These are phyloP conservation scores for Mastigias papua DNA, from an alignment of 30 jellyfish, hydroid and myxozoan genomes.

Conservation along the genomic window DNA sequence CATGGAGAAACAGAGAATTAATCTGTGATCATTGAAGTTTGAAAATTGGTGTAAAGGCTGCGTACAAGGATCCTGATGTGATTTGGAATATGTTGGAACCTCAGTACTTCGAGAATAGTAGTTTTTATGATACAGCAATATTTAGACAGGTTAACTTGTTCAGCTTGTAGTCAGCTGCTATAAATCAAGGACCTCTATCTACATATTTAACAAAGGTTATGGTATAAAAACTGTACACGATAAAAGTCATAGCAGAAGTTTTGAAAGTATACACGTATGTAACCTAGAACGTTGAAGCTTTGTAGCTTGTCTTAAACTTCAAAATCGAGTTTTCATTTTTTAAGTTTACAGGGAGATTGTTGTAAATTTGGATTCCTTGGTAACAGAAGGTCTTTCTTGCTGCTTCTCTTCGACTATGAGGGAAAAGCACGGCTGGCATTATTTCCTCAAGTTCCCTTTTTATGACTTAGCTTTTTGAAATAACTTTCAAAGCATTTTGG, in stretches of 20 bases:
- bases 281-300: not conserved
- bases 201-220: too few relatives aligned
- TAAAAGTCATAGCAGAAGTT: not conserved
- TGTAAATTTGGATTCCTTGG: constrained; percentile 1
- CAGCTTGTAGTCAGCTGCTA: constrained; percentile 12
- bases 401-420: constrained; percentile 12
- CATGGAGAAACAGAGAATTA: too few relatives aligned
- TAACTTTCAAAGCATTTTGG: not conserved
- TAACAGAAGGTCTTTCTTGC: constrained; percentile 14
- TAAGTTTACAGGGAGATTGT: not conserved
- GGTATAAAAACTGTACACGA: too few relatives aligned
- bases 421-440: constrained; percentile 3
- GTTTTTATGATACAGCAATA: not conserved
- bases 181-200: not conserved
- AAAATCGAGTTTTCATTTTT: not conserved
- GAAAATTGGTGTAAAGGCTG: too few relatives aligned
- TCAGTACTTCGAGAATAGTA: too few relatives aligned
- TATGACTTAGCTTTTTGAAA: not conserved
- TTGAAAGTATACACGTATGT: too few relatives aligned
- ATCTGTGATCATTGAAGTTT: too few relatives aligned
- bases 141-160: constrained; percentile 13
- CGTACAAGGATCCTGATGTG: too few relatives aligned
- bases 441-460: constrained; percentile 11
- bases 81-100: too few relatives aligned
- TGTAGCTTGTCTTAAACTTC: not conserved